Conservation (phyloP, 1,140 invertebrate species). For the Agraylea sexmaculata region DNA sequence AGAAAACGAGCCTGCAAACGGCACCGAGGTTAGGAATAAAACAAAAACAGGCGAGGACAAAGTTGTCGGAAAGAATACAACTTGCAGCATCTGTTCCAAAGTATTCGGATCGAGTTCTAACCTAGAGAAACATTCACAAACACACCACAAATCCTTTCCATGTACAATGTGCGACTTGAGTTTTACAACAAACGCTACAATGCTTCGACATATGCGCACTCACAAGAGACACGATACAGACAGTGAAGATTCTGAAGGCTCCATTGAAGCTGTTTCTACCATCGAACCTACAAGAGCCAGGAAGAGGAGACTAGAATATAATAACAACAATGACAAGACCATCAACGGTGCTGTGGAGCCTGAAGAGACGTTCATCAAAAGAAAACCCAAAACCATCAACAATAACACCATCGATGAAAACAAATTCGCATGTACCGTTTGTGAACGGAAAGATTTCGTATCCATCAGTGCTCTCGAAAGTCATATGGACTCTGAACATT, state of each 20-base stretch:
- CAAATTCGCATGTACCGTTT: conserved; percentile 43
- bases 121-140: conserved; percentile 59
- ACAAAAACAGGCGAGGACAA: no score
- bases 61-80: no score
- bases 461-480: conserved; percentile 46
- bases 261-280: conserved; percentile 21
- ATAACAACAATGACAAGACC: conserved; percentile 27
- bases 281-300: conserved; percentile 6
- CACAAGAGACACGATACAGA: conserved; percentile 44
- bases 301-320: conserved; percentile 27
- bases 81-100: conserved; percentile 11
- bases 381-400: conserved; percentile 33
- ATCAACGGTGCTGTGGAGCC: conserved; percentile 31
- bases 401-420: conserved; percentile 33
- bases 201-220: conserved; percentile 73
- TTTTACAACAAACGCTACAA: conserved; percentile 81
- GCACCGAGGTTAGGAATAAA: no score
- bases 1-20: no score
- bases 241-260: conserved; percentile 27
- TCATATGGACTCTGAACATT: conserved; percentile 62
- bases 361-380: conserved; percentile 32
- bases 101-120: conserved; percentile 7
- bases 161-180: conserved; percentile 68
- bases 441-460: conserved; percentile 48
- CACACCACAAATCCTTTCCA: conserved; percentile 62